Evolutionary conservation across 2,888 invertebrate genomes (phyloP).

Genomic region (Rhogogaster chlorosoma): DNA sequence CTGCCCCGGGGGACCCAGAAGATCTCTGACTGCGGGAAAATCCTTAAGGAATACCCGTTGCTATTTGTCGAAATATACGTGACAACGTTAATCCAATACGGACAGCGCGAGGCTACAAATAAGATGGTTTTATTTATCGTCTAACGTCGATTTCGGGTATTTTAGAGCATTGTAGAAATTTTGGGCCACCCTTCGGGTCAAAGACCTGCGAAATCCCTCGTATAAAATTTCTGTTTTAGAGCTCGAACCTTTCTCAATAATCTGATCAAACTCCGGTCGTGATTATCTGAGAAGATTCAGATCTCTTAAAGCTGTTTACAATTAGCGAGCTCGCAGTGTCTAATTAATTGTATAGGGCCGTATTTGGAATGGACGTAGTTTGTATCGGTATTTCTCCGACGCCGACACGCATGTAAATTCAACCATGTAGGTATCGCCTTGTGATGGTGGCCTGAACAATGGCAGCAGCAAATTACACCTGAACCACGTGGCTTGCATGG

Average conservation of each 20-base stretch:
- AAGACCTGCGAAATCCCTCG: not conserved
- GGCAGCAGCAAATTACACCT: constrained; percentile 42
- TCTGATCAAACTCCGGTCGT: not conserved
- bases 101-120: constrained; percentile 29
- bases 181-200: not conserved
- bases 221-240: not conserved
- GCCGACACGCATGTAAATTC: constrained; percentile 7
- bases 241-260: not conserved
- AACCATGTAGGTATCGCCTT: not conserved
- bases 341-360: not conserved
- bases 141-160: not conserved
- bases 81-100: constrained; percentile 42
- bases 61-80: constrained; percentile 43
- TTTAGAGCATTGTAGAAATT: not conserved
- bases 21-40: constrained; percentile 24
- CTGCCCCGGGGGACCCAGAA: constrained; percentile 28
- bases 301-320: not conserved
- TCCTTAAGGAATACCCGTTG: constrained; percentile 29
- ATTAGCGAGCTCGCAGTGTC: not conserved
- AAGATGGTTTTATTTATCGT: constrained; percentile 37
- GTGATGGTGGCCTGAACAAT: constrained; percentile 36
- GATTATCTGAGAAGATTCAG: not conserved
- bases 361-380: not conserved
- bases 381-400: not conserved
- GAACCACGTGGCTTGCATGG: constrained; percentile 51